Evolutionary conservation across 1,140 invertebrate species (phyloP).

Genomic region (Formica exsecta): DNA sequence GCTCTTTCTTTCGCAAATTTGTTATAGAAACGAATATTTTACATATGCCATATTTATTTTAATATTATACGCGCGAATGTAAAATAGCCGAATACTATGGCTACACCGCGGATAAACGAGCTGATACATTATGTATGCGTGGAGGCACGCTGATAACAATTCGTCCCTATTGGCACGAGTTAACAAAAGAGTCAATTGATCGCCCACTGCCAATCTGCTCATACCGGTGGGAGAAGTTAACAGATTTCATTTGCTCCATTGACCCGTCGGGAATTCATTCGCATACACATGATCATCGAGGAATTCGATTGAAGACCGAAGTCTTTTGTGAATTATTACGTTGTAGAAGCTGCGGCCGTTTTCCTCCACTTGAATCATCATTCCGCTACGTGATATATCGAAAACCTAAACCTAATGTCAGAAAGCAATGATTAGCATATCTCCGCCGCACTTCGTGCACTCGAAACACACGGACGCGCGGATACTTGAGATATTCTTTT

Average conservation of each 20-base stretch:
- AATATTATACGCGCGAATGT: slow-evolving; percentile 39
- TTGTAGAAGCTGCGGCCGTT: slow-evolving; percentile 56
- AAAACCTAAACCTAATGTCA: slow-evolving; percentile 27
- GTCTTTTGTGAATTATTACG: slow-evolving; percentile 66
- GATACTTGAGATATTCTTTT: neutral
- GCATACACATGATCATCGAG: slow-evolving; percentile 73
- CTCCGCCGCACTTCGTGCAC: neutral
- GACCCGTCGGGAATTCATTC: slow-evolving; percentile 76
- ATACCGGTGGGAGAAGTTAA: slow-evolving; percentile 77
- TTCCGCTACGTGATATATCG: slow-evolving; percentile 47
- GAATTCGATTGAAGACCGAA: slow-evolving; percentile 79
- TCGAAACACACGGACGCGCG: neutral
- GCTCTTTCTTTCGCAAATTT: neutral
- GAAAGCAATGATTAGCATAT: slow-evolving; percentile 18
- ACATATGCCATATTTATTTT: neutral
- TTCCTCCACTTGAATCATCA: slow-evolving; percentile 24
- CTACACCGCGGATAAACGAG: slow-evolving; percentile 64
- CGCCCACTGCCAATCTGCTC: slow-evolving; percentile 84
- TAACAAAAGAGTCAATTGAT: slow-evolving; percentile 84
- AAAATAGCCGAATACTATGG: slow-evolving; percentile 53
- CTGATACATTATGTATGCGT: slow-evolving; percentile 82
- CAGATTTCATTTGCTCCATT: slow-evolving; percentile 85
- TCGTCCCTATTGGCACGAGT: slow-evolving; percentile 83
- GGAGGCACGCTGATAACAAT: slow-evolving; percentile 81
- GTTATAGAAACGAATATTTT: neutral